These are phyloP conservation scores for Oryzias celebensis DNA, from an alignment of 2,113 vertebrate genomes.

Conservation along the genomic window DNA sequence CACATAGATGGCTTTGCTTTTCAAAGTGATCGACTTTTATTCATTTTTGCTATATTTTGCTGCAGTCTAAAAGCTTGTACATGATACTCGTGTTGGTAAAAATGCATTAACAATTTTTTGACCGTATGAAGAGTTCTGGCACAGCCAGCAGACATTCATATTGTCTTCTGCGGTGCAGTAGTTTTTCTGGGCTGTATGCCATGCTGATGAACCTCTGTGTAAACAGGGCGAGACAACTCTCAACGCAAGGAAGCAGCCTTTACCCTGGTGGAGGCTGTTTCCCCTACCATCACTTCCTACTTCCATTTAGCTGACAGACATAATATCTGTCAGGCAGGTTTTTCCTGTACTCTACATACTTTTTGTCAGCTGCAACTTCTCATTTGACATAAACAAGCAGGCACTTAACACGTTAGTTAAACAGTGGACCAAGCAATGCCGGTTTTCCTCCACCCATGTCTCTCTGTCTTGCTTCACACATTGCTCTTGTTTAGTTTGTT, in stretches of 20 bases:
- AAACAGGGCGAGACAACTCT: slow-evolving; percentile 51
- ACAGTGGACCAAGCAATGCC: slow-evolving; percentile 39
- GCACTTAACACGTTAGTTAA: slow-evolving; percentile 45
- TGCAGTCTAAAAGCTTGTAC: slow-evolving; percentile 7
- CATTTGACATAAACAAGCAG: slow-evolving; percentile 52
- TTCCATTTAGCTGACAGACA: slow-evolving; percentile 66
- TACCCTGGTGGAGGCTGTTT: slow-evolving; percentile 59
- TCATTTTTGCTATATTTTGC: neutral
- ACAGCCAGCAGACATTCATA: slow-evolving; percentile 7
- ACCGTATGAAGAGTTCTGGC: slow-evolving; percentile 7
- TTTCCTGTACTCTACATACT: slow-evolving; percentile 59
- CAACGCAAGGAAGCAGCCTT: slow-evolving; percentile 56
- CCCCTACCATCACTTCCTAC: slow-evolving; percentile 55
- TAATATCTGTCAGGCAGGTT: slow-evolving; percentile 60
- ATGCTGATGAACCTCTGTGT: slow-evolving; percentile 52
- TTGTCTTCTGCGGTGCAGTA: slow-evolving; percentile 27
- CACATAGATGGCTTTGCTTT: slow-evolving; percentile 33
- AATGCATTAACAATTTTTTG: neutral
- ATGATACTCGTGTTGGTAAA: too few relatives aligned
- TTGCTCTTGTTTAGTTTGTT: slow-evolving; percentile 53
- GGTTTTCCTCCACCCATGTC: slow-evolving; percentile 1
- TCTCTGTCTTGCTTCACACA: slow-evolving; percentile 16
- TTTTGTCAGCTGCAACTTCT: slow-evolving; percentile 60
- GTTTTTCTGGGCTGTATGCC: slow-evolving; percentile 56
- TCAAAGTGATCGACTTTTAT: slow-evolving; percentile 5